These are phyloP conservation scores for Ailurus styani DNA, from an alignment of 2,113 vertebrate genomes.

Conservation along the genomic window DNA sequence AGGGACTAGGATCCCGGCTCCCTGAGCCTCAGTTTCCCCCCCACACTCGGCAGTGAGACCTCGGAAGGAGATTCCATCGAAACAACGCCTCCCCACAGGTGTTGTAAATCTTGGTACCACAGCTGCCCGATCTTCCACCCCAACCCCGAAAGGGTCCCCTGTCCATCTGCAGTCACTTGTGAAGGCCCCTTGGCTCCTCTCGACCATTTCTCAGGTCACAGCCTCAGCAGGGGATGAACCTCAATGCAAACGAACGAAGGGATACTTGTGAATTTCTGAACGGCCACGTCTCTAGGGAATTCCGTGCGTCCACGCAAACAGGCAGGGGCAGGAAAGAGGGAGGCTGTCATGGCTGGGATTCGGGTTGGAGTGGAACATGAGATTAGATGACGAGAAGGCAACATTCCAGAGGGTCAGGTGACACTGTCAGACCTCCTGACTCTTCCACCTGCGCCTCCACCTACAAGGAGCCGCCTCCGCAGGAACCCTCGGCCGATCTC, in stretches of 20 bases:
- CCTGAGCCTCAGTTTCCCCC: background rate
- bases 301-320: accelerated
- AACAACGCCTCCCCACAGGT: background rate
- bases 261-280: background rate
- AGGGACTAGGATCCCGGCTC: background rate
- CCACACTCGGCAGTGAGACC: background rate
- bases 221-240: background rate
- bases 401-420: background rate
- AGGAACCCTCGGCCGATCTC: background rate
- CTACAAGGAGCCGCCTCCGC: background rate
- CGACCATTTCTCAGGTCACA: background rate
- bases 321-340: background rate
- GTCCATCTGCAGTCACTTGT: accelerated
- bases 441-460: background rate
- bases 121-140: background rate
- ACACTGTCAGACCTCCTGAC: accelerated
- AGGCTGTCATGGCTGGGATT: accelerated
- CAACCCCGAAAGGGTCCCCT: accelerated
- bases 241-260: background rate
- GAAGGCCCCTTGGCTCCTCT: accelerated
- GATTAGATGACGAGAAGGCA: background rate
- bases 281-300: background rate
- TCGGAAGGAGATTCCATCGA: background rate
- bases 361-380: accelerated
- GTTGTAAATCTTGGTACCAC: background rate